phyloP scores from a whole-genome alignment of 1,140 invertebrate genomes.

The Orchesella cincta region DNA sequence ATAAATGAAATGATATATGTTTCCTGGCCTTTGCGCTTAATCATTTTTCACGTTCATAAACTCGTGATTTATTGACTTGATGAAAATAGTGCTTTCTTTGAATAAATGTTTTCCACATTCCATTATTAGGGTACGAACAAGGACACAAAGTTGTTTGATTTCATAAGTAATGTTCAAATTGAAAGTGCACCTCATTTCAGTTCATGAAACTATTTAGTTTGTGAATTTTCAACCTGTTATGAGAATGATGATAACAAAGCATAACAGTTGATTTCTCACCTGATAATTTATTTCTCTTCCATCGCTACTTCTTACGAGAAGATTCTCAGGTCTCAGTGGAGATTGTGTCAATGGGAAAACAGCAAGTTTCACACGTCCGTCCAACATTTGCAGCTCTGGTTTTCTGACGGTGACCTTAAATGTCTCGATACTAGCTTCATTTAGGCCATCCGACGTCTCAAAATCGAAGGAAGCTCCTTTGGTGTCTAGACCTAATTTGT shows the following conservation, averaged over 20 bases:
- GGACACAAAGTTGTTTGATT: no score
- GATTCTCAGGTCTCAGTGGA: slow-evolving; percentile 46
- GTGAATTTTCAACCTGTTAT: neutral
- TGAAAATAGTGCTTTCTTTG: neutral
- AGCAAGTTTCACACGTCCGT: slow-evolving; percentile 44
- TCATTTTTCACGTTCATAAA: neutral
- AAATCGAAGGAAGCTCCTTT: slow-evolving; percentile 50
- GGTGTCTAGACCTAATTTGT: slow-evolving; percentile 39
- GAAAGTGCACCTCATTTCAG: no score
- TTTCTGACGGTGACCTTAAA: slow-evolving; percentile 48
- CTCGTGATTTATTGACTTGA: neutral
- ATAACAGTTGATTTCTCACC: slow-evolving; percentile 27
- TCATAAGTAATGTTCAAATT: no score
- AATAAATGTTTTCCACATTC: neutral
- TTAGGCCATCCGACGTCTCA: slow-evolving; percentile 49
- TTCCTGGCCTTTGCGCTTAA: neutral
- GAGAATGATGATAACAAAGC: neutral
- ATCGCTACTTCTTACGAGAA: slow-evolving; percentile 47
- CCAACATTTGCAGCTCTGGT: slow-evolving; percentile 42
- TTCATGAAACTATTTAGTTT: no score
- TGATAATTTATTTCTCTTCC: slow-evolving; percentile 48
- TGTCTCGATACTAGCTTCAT: slow-evolving; percentile 47
- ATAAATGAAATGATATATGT: neutral
- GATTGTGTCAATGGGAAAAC: slow-evolving; percentile 49
- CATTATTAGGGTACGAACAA: no score